Evolutionary conservation across 2,113 vertebrate species (phyloP).

Genomic region (Gorilla gorilla): DNA sequence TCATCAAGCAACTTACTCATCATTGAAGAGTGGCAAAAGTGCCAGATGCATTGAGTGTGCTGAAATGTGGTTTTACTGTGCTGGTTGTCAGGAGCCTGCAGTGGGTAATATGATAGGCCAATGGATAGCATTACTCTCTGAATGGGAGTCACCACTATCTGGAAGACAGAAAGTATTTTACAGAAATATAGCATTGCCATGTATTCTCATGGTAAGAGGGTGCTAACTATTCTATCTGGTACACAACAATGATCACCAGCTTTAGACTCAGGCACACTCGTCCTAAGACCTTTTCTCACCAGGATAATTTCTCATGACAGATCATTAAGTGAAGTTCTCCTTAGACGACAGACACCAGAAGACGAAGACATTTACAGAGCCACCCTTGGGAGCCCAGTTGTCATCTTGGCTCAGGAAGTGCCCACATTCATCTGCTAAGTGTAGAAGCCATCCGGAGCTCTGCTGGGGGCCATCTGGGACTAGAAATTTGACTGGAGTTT

Average conservation of each 20-base stretch:
- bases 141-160: not conserved
- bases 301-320: not conserved
- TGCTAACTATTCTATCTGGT: too few species aligned
- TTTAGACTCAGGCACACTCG: too few species aligned
- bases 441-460: not conserved
- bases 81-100: accelerated
- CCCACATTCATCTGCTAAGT: too few species aligned
- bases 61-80: not conserved
- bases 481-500: not conserved
- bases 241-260: accelerated
- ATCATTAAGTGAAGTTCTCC: not conserved
- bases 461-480: not conserved
- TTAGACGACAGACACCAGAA: not conserved
- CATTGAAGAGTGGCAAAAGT: not conserved
- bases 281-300: not conserved
- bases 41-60: accelerated
- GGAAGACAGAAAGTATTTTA: too few species aligned
- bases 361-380: not conserved
- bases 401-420: not conserved
- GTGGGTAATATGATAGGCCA: not conserved
- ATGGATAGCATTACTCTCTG: not conserved
- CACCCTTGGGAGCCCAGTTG: not conserved
- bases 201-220: accelerated
- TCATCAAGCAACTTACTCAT: too few species aligned
- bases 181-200: accelerated